Conservation (phyloP, 1,140 invertebrate species). For the Nasonia vitripennis region DNA sequence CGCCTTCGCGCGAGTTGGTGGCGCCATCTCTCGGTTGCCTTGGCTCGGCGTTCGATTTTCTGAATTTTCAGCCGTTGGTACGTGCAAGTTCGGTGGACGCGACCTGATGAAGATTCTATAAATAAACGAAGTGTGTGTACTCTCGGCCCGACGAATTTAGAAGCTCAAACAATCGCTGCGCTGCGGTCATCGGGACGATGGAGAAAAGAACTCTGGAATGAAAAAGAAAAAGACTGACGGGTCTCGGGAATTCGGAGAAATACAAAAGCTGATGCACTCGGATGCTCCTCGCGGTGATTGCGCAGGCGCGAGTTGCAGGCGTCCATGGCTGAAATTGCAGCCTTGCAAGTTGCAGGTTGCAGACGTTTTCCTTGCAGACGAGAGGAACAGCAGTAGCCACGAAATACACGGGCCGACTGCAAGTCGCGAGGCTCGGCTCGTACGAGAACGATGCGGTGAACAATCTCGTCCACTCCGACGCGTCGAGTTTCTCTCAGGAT, state of each 20-base stretch:
- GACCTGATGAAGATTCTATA: too few relatives aligned
- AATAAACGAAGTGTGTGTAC: too few relatives aligned
- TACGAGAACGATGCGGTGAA: constrained; percentile 39
- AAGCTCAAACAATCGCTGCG: too few relatives aligned
- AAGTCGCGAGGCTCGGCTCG: not conserved
- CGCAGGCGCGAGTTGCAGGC: not conserved
- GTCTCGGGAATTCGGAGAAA: not conserved
- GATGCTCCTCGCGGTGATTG: not conserved
- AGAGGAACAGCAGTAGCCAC: not conserved
- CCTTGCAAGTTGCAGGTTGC: constrained; percentile 33
- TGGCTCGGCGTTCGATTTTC: too few relatives aligned
- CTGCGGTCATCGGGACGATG: too few relatives aligned
- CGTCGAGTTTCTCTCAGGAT: not conserved
- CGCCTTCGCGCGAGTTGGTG: not conserved
- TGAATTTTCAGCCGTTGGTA: too few relatives aligned
- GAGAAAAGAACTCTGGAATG: too few relatives aligned
- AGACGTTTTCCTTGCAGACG: constrained; percentile 48
- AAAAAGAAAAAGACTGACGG: not conserved
- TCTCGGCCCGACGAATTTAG: too few relatives aligned
- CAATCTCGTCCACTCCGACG: too few relatives aligned
- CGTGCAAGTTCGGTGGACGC: too few relatives aligned
- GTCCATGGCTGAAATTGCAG: constrained; percentile 16
- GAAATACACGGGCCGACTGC: too few relatives aligned
- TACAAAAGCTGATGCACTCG: not conserved
- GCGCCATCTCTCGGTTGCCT: constrained; percentile 30